Percentiles rank a stretch among this genome's conserved stretches.
Conservation (phyloP, 2,113 vertebrate species). For the Lonchura striata region DNA sequence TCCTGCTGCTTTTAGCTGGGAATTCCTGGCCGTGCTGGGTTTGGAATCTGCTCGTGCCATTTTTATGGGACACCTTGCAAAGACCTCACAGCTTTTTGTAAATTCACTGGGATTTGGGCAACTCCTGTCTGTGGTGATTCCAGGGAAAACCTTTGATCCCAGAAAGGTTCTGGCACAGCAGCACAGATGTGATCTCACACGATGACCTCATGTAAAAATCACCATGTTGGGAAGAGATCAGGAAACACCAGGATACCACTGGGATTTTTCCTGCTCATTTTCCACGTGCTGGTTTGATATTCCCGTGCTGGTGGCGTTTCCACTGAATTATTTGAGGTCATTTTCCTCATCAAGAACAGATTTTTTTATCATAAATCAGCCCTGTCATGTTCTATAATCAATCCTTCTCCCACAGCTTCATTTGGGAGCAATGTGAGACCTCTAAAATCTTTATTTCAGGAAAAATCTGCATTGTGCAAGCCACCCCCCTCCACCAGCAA, state of each 20-base stretch:
- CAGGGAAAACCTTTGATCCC: not conserved
- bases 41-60: not conserved
- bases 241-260: not conserved
- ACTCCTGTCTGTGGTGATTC: rapidly evolving
- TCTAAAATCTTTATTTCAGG: not conserved
- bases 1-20: not conserved
- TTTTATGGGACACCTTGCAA: not conserved
- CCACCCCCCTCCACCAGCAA: rapidly evolving
- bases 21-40: rapidly evolving
- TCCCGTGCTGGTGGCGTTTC: not conserved
- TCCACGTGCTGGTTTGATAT: not conserved
- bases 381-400: not conserved
- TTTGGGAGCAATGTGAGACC: not conserved
- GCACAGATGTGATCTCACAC: not conserved
- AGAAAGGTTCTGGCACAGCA: not conserved
- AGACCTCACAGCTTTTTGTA: not conserved
- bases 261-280: not conserved
- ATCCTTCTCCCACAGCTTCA: not conserved
- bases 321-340: not conserved
- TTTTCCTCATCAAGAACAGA: not conserved
- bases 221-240: not conserved
- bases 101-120: not conserved
- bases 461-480: not conserved
- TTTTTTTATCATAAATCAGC: not conserved
- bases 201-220: conserved; percentile 11